These are phyloP conservation scores for Macrophya annulata DNA, from an alignment of 2,888 invertebrate genomes.

Conservation along the genomic window DNA sequence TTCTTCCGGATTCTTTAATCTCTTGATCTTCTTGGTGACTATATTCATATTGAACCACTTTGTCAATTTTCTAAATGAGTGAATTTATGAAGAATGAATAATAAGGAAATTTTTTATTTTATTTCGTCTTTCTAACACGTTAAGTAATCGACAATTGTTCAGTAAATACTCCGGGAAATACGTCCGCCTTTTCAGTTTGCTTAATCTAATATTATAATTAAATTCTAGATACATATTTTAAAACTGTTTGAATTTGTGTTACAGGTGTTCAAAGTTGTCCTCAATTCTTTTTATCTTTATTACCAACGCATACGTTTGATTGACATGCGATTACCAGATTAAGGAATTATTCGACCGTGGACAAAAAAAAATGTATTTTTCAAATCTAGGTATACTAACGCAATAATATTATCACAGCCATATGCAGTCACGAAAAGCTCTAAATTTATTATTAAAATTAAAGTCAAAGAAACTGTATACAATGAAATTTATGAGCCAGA, in stretches of 20 bases:
- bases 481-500: not conserved
- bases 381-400: too few species aligned
- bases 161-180: not conserved
- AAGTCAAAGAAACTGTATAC: not conserved
- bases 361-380: too few species aligned
- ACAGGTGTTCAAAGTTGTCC: not conserved
- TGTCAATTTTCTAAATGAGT: not conserved
- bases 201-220: not conserved
- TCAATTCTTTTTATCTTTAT: not conserved
- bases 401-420: not conserved
- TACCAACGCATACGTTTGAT: not conserved
- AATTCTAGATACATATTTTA: not conserved
- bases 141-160: not conserved
- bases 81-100: not conserved
- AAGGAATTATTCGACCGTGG: not conserved
- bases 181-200: not conserved
- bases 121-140: not conserved
- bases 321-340: not conserved
- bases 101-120: not conserved
- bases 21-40: not conserved
- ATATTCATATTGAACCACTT: not conserved
- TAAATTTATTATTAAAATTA: not conserved
- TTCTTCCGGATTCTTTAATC: conserved; percentile 62
- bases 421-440: not conserved
- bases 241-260: not conserved